Evolutionary conservation across 2,797 vertebrate genomes (phyloP).

Genomic region (Pangasius krempfi): DNA sequence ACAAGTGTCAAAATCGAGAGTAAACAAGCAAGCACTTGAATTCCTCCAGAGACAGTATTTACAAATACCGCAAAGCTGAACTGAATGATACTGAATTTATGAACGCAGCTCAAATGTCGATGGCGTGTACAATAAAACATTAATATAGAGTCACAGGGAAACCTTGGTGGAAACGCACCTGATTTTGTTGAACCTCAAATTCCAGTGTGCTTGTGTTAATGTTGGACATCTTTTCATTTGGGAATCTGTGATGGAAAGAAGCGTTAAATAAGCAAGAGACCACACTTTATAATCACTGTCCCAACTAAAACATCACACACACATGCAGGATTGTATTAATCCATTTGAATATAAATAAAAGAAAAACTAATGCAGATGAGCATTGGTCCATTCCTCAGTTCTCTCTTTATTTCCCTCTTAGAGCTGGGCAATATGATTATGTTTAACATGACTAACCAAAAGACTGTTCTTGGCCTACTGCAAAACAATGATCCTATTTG

Average conservation of each 20-base stretch:
- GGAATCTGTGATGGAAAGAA: slow-evolving; percentile 78
- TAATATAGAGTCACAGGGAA: background rate
- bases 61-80: background rate
- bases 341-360: background rate
- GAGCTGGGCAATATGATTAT: background rate
- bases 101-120: background rate
- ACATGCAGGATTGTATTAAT: background rate
- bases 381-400: background rate
- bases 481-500: background rate
- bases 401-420: background rate
- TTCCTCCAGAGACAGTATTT: background rate
- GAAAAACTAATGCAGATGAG: background rate
- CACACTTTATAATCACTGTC: background rate
- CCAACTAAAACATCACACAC: background rate
- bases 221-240: slow-evolving; percentile 83
- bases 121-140: background rate
- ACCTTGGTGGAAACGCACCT: slow-evolving; percentile 69
- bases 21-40: background rate
- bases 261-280: background rate
- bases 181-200: slow-evolving; percentile 92
- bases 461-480: background rate
- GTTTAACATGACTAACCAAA: background rate
- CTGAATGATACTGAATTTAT: background rate
- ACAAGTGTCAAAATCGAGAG: background rate
- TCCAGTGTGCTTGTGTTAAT: slow-evolving; percentile 87